Base-by-base conservation (phyloP, 2,797 vertebrate genomes). In the Alfaro cultratus region DNA sequence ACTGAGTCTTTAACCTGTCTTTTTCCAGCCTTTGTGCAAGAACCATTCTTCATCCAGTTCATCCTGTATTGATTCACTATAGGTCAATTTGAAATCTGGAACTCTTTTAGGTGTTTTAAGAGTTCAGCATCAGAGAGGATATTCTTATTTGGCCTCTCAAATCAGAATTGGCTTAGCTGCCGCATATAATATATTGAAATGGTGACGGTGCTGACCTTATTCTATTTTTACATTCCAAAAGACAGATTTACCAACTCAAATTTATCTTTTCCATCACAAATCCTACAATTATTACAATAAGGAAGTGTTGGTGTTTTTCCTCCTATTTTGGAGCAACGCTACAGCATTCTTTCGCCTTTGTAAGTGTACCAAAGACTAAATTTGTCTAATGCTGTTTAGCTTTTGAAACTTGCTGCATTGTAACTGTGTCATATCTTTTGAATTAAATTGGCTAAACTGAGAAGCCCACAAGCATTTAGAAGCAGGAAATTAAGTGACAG, bases 401-500 rank as follows among this genome's bases (percentile, higher is more conserved):
- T 75, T 75, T 31, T 62, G 6, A 75, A 62, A 75, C 57, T 34
- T 76, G 18, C 43, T 8, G 45, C 34, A 15, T 47, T 64, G 45
- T 64, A 47, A 47, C 79, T 6, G 62, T 64, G 2, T 34, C n/a
- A 43, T 16, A 73, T 72, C 45, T 78, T 55, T 4, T 36, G 11
- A 76, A 8, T 70, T 46, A 51, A 76, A 74, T 81, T 39, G 26
- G 62, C 47, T 67, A 62, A 79, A 72, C 11, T 71, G 5, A 82
- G 57, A 83, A 80, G 57, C 12, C 21, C 18, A 13, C 15, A 49
- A 2, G 73, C 75, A n/a, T 73, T 39, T 21, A 70, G 39, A 73
- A 80, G 79, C 64, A 79, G 82, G 76, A 84, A 81, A 83, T 53
- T 78, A 75, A 87, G 71, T 45, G 80, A 76, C 79, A 21, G 76